Percentiles rank a stretch among this genome's conserved stretches.
Evolutionary conservation across 1,140 invertebrate species (phyloP).

Genomic region (Platyscapa corneri): DNA sequence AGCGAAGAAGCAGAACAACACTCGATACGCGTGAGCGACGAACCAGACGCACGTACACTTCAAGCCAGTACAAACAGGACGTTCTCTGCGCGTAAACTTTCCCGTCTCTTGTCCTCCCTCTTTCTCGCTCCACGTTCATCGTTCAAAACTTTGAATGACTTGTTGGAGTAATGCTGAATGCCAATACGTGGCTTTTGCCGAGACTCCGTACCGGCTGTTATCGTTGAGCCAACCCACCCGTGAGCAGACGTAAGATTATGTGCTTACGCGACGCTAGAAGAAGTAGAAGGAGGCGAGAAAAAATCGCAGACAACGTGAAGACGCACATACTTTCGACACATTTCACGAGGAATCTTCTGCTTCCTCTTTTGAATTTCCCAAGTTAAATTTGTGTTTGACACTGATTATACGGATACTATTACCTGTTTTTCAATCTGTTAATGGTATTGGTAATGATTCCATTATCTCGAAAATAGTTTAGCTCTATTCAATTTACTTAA

Average conservation of each 20-base stretch:
- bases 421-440: no score
- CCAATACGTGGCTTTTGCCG: slow-evolving; percentile 23
- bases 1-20: background rate
- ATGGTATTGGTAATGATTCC: no score
- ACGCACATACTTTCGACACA: background rate
- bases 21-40: background rate
- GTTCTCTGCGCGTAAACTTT: slow-evolving; percentile 25
- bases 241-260: background rate
- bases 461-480: no score
- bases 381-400: no score
- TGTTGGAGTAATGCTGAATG: slow-evolving; percentile 37
- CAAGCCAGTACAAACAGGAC: slow-evolving; percentile 37
- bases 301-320: background rate
- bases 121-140: background rate
- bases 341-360: background rate
- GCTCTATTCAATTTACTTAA: no score
- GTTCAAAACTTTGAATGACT: slow-evolving; percentile 48
- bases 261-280: background rate
- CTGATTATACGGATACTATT: no score
- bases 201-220: slow-evolving; percentile 21
- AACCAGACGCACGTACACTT: background rate
- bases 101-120: background rate
- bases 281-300: background rate
- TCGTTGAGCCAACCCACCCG: slow-evolving; percentile 29
- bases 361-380: no score